Evolutionary conservation across 2,888 invertebrate species (phyloP).

Genomic region (Micoletzkya japonica): DNA sequence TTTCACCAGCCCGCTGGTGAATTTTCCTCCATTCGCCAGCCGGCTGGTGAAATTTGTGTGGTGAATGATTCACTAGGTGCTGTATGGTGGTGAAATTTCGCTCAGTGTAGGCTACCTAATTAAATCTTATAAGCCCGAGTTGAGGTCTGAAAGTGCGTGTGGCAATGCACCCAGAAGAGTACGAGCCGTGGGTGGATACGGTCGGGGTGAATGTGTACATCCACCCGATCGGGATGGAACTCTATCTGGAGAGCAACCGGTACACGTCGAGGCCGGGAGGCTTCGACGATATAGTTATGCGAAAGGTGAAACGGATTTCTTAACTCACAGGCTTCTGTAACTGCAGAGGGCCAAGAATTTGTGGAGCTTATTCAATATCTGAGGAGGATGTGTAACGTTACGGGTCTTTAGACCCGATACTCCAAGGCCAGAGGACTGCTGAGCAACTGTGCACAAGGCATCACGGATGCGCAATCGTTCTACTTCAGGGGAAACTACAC

Average conservation of each 20-base stretch:
- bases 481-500: slow-evolving; percentile 19
- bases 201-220: slow-evolving; percentile 3
- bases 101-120: no score
- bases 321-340: not conserved
- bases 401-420: not conserved
- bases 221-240: slow-evolving; percentile 13
- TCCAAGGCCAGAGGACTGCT: not conserved
- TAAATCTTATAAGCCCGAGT: no score
- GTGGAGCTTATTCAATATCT: no score
- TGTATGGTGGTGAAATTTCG: no score
- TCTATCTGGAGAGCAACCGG: slow-evolving; percentile 22
- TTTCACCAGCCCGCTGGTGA: no score
- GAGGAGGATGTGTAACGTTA: no score
- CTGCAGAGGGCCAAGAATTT: no score
- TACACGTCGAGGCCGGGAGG: not conserved
- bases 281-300: not conserved
- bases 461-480: slow-evolving; percentile 9
- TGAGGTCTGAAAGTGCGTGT: no score
- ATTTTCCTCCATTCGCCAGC: no score
- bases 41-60: no score
- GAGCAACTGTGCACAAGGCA: not conserved
- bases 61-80: no score
- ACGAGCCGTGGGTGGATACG: slow-evolving; percentile 23
- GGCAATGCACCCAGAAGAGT: no score
- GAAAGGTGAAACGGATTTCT: not conserved